A percentile compares a stretch with the other conserved stretches of the same genome.
Conservation (phyloP, 2,888 invertebrate genomes). For the Microplitis deprimator region DNA sequence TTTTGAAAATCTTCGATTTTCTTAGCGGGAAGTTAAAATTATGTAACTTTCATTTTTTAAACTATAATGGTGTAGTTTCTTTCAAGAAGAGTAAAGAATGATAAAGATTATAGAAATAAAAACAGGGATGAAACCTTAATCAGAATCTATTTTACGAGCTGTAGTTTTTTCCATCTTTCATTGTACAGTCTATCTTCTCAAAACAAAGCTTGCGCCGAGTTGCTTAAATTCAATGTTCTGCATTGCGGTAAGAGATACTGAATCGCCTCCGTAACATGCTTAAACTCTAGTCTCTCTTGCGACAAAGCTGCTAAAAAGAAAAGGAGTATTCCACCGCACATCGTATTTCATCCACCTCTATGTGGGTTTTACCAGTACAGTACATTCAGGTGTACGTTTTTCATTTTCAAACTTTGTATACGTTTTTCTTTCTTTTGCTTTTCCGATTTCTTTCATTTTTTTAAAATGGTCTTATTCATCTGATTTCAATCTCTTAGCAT, state of each 20-base stretch:
- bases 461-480: background rate
- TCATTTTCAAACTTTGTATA: slow-evolving; percentile 18
- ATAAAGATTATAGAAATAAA: background rate
- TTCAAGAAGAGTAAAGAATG: no score
- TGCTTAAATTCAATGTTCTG: slow-evolving; percentile 58
- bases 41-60: no score
- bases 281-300: slow-evolving; percentile 50
- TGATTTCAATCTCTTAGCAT: slow-evolving; percentile 3
- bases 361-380: slow-evolving; percentile 31
- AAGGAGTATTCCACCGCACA: slow-evolving; percentile 32
- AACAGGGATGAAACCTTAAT: background rate
- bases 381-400: slow-evolving; percentile 40
- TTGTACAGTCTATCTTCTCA: background rate
- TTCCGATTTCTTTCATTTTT: background rate
- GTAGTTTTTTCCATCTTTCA: slow-evolving; percentile 3
- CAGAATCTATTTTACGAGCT: background rate
- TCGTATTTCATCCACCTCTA: slow-evolving; percentile 54
- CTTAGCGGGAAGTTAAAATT: no score
- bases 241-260: slow-evolving; percentile 61
- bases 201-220: slow-evolving; percentile 37
- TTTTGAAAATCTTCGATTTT: no score
- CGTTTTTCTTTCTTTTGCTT: background rate
- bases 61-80: no score
- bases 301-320: slow-evolving; percentile 29
- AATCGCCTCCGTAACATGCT: slow-evolving; percentile 51